These are phyloP conservation scores for Patella caerulea DNA, from an alignment of 2,888 invertebrate genomes.

Conservation along the genomic window DNA sequence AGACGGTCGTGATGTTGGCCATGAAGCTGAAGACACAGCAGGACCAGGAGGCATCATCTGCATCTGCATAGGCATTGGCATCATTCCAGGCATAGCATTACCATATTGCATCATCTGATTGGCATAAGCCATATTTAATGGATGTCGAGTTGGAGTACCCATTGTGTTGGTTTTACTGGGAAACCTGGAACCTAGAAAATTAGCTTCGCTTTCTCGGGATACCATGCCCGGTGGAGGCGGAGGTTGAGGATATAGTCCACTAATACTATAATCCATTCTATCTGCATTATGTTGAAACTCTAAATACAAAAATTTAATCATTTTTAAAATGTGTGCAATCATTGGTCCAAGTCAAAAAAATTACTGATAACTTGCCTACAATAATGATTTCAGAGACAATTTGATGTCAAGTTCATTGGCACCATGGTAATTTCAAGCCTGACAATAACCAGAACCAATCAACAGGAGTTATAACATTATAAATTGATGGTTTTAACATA, in stretches of 20 bases:
- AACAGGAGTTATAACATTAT: too few relatives aligned
- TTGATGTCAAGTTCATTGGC: too few relatives aligned
- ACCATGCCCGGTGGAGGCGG: background rate
- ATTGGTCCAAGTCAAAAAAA: too few relatives aligned
- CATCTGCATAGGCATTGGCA: conserved; percentile 33
- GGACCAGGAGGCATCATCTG: conserved; percentile 31
- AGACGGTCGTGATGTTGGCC: background rate
- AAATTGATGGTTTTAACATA: too few relatives aligned
- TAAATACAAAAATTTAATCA: conserved; percentile 53
- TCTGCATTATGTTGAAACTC: conserved; percentile 82
- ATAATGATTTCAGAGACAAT: too few relatives aligned
- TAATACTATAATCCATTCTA: conserved; percentile 67
- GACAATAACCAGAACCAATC: too few relatives aligned
- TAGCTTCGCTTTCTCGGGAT: conserved; percentile 15
- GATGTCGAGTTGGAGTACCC: conserved; percentile 10
- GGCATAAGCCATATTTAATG: background rate
- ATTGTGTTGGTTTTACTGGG: conserved; percentile 6
- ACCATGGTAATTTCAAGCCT: too few relatives aligned
- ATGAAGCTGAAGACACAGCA: background rate
- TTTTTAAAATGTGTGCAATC: too few relatives aligned
- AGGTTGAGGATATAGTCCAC: background rate
- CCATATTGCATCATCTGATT: conserved; percentile 4
- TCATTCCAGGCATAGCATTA: background rate
- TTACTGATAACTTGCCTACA: too few relatives aligned
- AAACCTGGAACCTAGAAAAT: conserved; percentile 1